phyloP scores from a whole-genome alignment of 2,888 invertebrate species.

The Octonoba sinensis region DNA sequence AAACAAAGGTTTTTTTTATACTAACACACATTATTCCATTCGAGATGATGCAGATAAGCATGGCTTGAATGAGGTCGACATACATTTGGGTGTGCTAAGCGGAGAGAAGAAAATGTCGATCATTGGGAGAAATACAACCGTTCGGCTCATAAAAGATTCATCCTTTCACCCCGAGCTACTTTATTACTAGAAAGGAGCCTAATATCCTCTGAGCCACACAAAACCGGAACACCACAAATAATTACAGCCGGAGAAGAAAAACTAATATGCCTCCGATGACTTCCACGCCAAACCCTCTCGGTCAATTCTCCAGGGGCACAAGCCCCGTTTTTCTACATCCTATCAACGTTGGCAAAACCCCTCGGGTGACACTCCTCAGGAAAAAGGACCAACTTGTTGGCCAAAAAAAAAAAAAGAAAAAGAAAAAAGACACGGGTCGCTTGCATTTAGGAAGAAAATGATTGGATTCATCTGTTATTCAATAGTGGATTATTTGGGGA shows the following conservation, averaged over 20 bases:
- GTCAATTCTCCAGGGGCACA: not conserved
- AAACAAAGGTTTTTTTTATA: too few relatives aligned
- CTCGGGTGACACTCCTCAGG: conserved; percentile 1
- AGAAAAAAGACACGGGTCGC: too few relatives aligned
- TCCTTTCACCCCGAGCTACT: conserved; percentile 4
- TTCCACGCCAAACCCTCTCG: conserved; percentile 6
- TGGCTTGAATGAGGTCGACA: too few relatives aligned
- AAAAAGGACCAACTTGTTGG: not conserved
- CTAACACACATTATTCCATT: too few relatives aligned
- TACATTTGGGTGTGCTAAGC: too few relatives aligned
- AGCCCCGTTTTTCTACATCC: not conserved
- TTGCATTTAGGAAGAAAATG: conserved; percentile 8
- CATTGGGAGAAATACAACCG: too few relatives aligned
- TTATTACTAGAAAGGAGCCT: not conserved
- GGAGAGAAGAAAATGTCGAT: not conserved
- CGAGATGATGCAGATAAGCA: too few relatives aligned
- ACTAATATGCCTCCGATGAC: conserved; percentile 34
- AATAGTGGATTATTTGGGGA: not conserved
- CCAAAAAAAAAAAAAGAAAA: too few relatives aligned
- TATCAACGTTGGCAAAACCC: not conserved
- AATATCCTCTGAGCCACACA: conserved; percentile 10
- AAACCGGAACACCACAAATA: conserved; percentile 4
- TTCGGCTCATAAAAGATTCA: conserved; percentile 4
- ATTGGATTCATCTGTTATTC: conserved; percentile 35
- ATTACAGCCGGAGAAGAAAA: conserved; percentile 20